Percentiles rank a stretch among this genome's conserved stretches.
Conservation (phyloP, 2,113 vertebrate species). For the Callochromis pleurospilus region DNA sequence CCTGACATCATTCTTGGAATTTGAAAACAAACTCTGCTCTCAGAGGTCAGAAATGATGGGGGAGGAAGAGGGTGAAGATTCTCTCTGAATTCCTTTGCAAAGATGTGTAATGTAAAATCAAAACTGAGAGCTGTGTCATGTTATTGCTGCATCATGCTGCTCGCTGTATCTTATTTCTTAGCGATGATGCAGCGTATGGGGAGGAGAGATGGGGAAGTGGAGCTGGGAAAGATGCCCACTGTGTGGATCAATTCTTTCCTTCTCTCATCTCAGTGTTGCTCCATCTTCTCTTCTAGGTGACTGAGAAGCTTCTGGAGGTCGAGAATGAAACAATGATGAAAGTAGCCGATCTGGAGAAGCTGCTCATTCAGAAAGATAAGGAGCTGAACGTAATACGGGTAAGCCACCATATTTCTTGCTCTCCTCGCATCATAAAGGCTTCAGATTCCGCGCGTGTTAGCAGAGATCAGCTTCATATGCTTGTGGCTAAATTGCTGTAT, state of each 20-base stretch:
- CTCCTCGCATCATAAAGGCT: neutral
- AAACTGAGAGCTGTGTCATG: conserved; percentile 39
- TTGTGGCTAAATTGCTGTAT: conserved; percentile 32
- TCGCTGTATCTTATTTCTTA: conserved; percentile 31
- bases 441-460: neutral
- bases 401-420: neutral
- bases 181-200: conserved; percentile 37
- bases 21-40: conserved; percentile 60
- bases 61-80: conserved; percentile 48
- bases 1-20: conserved; percentile 58
- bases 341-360: conserved; percentile 91
- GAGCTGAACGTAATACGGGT: conserved; percentile 86
- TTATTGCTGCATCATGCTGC: conserved; percentile 56
- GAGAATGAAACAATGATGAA: conserved; percentile 98
- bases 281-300: conserved; percentile 69
- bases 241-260: conserved; percentile 12
- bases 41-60: conserved; percentile 50
- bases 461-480: conserved; percentile 26
- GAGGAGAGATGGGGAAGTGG: conserved; percentile 21
- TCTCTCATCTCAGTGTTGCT: neutral
- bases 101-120: conserved; percentile 27
- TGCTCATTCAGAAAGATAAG: conserved; percentile 88
- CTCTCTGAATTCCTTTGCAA: conserved; percentile 37
- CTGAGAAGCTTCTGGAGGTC: conserved; percentile 91
- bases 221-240: conserved; percentile 13